Evolutionary conservation across 1,140 invertebrate species (phyloP).

Genomic region (Caligus rogercresseyi): DNA sequence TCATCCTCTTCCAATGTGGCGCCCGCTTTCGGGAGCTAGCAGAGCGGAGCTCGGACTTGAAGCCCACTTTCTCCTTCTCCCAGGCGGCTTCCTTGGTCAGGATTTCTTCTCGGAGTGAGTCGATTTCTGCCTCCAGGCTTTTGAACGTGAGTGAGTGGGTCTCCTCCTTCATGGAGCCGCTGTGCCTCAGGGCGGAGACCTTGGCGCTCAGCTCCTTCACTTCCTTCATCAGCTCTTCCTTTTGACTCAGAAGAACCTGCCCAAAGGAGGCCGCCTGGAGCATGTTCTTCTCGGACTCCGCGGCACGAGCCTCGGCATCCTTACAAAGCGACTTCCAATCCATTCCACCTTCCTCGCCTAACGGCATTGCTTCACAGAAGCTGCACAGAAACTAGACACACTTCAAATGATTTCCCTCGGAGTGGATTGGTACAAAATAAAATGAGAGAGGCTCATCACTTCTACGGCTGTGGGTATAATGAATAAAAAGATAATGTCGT

Average conservation of each 20-base stretch:
- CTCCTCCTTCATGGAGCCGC: constrained; percentile 15
- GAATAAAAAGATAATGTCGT: too few relatives aligned
- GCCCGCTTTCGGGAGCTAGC: too few relatives aligned
- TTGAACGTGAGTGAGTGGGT: not conserved
- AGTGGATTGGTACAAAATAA: too few relatives aligned
- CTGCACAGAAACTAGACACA: too few relatives aligned
- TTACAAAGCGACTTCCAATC: not conserved
- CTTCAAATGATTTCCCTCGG: too few relatives aligned
- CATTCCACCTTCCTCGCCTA: not conserved
- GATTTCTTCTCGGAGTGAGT: constrained; percentile 9
- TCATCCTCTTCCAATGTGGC: not conserved
- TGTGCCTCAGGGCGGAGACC: constrained; percentile 15
- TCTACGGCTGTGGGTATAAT: too few relatives aligned
- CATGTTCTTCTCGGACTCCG: constrained; percentile 20
- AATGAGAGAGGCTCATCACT: too few relatives aligned
- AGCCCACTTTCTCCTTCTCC: not conserved
- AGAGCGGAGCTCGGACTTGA: not conserved
- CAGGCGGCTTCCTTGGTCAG: not conserved
- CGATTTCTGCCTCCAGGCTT: constrained; percentile 13
- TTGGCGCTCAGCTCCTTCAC: constrained; percentile 7
- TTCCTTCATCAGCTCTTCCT: constrained; percentile 14
- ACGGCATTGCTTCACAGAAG: too few relatives aligned
- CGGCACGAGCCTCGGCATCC: not conserved
- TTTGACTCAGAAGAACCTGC: constrained; percentile 16
- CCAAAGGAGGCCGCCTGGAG: constrained; percentile 20